Evolutionary conservation across 2,888 invertebrate species (phyloP).

Genomic region (Eurois occulta): DNA sequence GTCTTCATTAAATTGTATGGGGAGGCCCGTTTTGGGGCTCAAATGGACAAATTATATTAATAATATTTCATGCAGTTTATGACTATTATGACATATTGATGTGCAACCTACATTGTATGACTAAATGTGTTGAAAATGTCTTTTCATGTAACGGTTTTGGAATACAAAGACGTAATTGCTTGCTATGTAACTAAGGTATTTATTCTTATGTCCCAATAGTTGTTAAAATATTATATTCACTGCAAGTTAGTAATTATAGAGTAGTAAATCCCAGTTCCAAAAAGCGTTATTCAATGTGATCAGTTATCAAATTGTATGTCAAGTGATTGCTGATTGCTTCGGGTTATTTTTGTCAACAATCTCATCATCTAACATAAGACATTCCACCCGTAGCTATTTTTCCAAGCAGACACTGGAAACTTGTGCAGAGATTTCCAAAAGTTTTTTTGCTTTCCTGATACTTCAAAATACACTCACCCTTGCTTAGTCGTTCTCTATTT

Average conservation of each 20-base stretch:
- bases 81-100: conserved; percentile 24
- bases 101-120: conserved; percentile 32
- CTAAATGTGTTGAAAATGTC: conserved; percentile 3
- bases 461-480: not conserved
- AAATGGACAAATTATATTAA: conserved; percentile 47
- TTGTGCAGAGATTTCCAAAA: not conserved
- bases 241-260: conserved; percentile 7
- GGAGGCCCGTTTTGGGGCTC: conserved; percentile 46
- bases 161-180: conserved; percentile 17
- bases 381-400: not conserved
- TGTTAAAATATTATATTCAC: not conserved
- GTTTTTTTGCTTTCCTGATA: not conserved
- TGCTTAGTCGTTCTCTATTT: not conserved
- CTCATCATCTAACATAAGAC: not conserved
- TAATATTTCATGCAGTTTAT: conserved; percentile 34
- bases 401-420: not conserved
- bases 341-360: not conserved
- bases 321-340: not conserved
- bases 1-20: conserved; percentile 55
- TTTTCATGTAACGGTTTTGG: conserved; percentile 17
- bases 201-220: not conserved
- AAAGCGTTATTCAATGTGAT: not conserved
- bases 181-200: not conserved
- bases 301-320: not conserved
- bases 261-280: not conserved